Evolutionary conservation across 2,113 vertebrate genomes (phyloP).

Genomic region (Catharus minimus): DNA sequence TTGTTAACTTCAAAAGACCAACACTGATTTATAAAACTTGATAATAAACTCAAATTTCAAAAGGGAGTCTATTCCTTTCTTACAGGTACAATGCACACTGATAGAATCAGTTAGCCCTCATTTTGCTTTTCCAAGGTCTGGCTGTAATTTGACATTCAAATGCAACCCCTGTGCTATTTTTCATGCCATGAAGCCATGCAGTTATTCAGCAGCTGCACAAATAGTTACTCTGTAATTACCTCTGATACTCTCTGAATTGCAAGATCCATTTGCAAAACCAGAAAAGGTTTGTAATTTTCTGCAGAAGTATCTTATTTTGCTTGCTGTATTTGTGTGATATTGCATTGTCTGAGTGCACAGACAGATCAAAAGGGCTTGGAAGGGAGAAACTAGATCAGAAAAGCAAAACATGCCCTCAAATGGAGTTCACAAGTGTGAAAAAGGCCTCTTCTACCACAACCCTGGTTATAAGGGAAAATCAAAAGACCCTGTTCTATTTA

Average conservation of each 20-base stretch:
- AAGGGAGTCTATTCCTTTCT: background rate
- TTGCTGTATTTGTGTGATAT: background rate
- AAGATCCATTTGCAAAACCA: background rate
- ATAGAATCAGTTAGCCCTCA: background rate
- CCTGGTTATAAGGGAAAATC: background rate
- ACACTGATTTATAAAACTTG: background rate
- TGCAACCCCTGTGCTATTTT: constrained; percentile 9
- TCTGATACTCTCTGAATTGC: background rate
- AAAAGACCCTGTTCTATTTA: background rate
- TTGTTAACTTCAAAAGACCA: background rate
- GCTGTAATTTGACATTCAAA: background rate
- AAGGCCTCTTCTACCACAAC: background rate
- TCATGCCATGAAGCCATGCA: background rate
- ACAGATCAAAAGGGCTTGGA: background rate
- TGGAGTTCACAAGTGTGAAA: background rate
- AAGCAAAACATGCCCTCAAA: background rate
- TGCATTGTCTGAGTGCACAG: background rate
- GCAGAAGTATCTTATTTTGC: background rate
- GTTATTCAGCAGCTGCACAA: background rate
- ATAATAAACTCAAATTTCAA: background rate
- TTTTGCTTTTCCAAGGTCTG: background rate
- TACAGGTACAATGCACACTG: background rate
- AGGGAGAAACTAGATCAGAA: background rate
- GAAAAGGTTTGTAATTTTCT: background rate
- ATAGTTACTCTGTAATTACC: constrained; percentile 3